A percentile compares a stretch with the other conserved stretches of the same genome.
These are phyloP conservation scores for Melanostigma gelatinosum DNA, from an alignment of 2,113 vertebrate species.

Conservation along the genomic window DNA sequence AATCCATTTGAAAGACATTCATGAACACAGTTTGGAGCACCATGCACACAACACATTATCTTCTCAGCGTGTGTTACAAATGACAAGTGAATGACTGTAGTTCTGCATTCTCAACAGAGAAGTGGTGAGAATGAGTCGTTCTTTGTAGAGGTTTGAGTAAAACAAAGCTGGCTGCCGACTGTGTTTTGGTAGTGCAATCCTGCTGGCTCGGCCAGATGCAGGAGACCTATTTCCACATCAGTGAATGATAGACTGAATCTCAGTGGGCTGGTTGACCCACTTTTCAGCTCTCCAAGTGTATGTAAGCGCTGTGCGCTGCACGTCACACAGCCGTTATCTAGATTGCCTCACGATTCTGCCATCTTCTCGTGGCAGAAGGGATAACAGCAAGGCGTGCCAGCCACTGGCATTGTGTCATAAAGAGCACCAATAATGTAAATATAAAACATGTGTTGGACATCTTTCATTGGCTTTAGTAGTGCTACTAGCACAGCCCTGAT, in stretches of 20 bases:
- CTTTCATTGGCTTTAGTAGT: not conserved
- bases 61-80: slow-evolving; percentile 6
- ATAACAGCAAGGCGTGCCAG: slow-evolving; percentile 31
- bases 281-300: slow-evolving; percentile 66
- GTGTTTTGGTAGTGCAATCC: slow-evolving; percentile 56
- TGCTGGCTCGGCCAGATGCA: slow-evolving; percentile 54
- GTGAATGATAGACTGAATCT: slow-evolving; percentile 74
- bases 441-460: slow-evolving; percentile 31
- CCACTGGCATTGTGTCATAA: slow-evolving; percentile 14
- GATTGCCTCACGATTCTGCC: slow-evolving; percentile 38
- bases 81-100: not conserved
- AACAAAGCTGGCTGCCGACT: slow-evolving; percentile 26
- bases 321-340: slow-evolving; percentile 63
- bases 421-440: slow-evolving; percentile 27
- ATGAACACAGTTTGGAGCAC: not conserved
- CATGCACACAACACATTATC: not conserved
- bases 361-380: slow-evolving; percentile 21
- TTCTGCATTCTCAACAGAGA: not conserved
- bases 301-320: slow-evolving; percentile 46
- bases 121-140: slow-evolving; percentile 15
- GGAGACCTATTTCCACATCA: slow-evolving; percentile 74
- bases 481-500: not conserved
- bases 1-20: not conserved
- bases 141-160: not conserved
- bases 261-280: slow-evolving; percentile 76